Percentiles rank a stretch among this genome's conserved stretches.
phyloP scores from a whole-genome alignment of 2,113 vertebrate genomes.

The Cariama cristata region DNA sequence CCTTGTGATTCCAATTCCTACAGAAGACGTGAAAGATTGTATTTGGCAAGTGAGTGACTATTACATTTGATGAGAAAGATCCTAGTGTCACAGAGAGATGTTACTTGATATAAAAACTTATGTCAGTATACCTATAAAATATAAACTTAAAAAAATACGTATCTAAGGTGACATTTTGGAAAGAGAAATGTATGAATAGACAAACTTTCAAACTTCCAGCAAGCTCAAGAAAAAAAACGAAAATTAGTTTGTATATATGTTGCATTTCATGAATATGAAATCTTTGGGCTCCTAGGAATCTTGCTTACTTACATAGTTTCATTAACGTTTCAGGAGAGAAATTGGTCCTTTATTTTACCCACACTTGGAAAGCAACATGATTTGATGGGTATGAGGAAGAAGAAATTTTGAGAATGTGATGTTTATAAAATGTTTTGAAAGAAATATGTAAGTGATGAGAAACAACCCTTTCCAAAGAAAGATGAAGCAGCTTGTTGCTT shows the following conservation, averaged over 20 bases:
- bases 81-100: neutral
- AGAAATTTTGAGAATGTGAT: neutral
- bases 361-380: neutral
- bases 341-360: neutral
- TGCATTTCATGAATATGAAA: neutral
- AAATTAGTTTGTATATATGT: neutral
- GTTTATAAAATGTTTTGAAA: neutral
- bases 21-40: constrained; percentile 83
- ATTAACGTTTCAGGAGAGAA: neutral
- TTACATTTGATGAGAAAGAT: neutral
- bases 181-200: neutral
- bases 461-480: neutral
- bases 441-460: neutral
- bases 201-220: neutral
- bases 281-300: neutral
- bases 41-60: constrained; percentile 89
- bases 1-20: constrained; percentile 91
- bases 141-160: neutral
- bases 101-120: neutral
- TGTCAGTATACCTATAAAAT: neutral
- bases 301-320: neutral
- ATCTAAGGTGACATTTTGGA: neutral
- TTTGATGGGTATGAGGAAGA: neutral
- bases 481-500: neutral
- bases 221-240: neutral